Evolutionary conservation across 2,888 invertebrate genomes (phyloP).

Genomic region (Cotesia congregata): DNA sequence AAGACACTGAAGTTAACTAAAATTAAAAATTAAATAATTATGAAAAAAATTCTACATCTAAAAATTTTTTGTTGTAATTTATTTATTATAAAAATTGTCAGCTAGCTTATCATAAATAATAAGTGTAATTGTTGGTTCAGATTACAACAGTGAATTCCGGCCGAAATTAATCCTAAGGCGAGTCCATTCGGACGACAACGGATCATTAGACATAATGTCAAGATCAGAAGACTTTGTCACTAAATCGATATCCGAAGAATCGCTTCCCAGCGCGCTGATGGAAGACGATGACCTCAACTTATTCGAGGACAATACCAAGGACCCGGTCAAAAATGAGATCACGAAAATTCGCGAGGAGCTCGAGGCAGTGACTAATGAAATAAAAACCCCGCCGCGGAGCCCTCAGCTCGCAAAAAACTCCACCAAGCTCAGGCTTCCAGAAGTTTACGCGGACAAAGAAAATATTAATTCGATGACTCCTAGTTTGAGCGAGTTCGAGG

Average conservation of each 20-base stretch:
- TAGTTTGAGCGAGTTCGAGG: conserved; percentile 65
- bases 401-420: conserved; percentile 60
- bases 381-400: conserved; percentile 62
- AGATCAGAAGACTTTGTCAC: conserved; percentile 37
- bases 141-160: conserved; percentile 25
- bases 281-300: conserved; percentile 53
- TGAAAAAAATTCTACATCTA: no score
- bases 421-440: conserved; percentile 56
- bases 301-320: conserved; percentile 47
- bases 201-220: conserved; percentile 54
- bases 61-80: no score
- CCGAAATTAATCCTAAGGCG: conserved; percentile 52
- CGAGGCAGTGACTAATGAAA: conserved; percentile 45
- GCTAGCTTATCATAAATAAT: not conserved
- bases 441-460: conserved; percentile 57
- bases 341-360: conserved; percentile 48
- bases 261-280: conserved; percentile 64
- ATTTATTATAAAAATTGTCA: no score
- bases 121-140: not conserved
- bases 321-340: conserved; percentile 28
- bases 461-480: conserved; percentile 68
- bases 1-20: no score
- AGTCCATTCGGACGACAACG: conserved; percentile 62
- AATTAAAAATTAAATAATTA: no score
- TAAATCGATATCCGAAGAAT: conserved; percentile 66